phyloP scores from a whole-genome alignment of 64 coral and sea anemone genomes.

The Stylophora pistillata region DNA sequence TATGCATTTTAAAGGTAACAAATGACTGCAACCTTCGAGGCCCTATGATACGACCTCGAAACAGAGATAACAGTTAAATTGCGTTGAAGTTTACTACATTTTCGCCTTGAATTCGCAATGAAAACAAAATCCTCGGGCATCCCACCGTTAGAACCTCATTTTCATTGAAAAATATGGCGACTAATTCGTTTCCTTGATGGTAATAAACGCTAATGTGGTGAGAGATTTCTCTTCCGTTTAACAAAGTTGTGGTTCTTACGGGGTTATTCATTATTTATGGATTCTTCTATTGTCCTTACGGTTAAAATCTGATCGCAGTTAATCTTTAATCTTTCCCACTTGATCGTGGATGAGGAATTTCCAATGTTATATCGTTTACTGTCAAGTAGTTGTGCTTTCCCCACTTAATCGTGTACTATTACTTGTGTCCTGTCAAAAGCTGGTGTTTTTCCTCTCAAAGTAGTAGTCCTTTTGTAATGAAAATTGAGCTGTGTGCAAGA shows the following conservation, averaged over 20 bases:
- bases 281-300: constrained; percentile 65
- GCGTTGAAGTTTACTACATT: constrained; percentile 23
- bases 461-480: not conserved
- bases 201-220: constrained; percentile 47
- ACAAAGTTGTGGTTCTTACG: constrained; percentile 46
- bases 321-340: constrained; percentile 76
- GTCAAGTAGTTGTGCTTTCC: not conserved
- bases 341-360: constrained; percentile 7
- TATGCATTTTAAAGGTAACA: constrained; percentile 23
- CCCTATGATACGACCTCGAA: constrained; percentile 32
- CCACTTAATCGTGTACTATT: not conserved
- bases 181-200: not conserved
- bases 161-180: not conserved
- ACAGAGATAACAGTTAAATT: constrained; percentile 38
- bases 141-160: not conserved
- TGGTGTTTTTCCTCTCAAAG: too few relatives aligned
- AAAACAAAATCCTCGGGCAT: not conserved
- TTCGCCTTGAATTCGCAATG: not conserved
- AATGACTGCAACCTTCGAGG: constrained; percentile 29
- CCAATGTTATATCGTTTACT: not conserved
- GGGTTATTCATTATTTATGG: constrained; percentile 75
- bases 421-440: too few relatives aligned
- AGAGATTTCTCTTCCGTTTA: constrained; percentile 28
- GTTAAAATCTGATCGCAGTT: constrained; percentile 63
- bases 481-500: constrained; percentile 11